Evolutionary conservation across 2,888 invertebrate species (phyloP).

Genomic region (Boloria euphrosyne): DNA sequence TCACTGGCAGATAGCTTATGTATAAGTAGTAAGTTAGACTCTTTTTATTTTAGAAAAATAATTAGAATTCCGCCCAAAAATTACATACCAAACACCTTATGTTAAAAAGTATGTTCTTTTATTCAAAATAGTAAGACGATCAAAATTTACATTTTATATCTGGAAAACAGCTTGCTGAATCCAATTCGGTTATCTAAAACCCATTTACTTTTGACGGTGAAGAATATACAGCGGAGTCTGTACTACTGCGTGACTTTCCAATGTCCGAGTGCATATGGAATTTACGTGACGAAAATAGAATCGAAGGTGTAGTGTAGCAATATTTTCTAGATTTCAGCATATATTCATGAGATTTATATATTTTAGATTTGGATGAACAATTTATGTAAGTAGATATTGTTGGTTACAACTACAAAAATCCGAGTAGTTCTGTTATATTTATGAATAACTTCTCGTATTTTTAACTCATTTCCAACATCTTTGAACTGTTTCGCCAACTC

Average conservation of each 20-base stretch:
- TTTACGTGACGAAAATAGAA: slow-evolving; percentile 18
- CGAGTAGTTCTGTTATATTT: neutral
- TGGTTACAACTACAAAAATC: neutral
- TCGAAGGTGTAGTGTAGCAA: slow-evolving; percentile 3
- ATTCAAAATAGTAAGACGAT: too few species aligned
- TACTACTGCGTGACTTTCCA: neutral
- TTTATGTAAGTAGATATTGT: neutral
- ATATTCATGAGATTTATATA: slow-evolving; percentile 12
- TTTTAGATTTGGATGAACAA: neutral
- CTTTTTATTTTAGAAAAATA: too few species aligned
- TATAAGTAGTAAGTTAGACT: too few species aligned
- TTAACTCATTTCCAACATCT: too few species aligned
- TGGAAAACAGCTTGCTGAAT: too few species aligned
- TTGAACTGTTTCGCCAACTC: too few species aligned
- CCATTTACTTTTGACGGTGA: slow-evolving; percentile 6
- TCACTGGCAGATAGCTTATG: too few species aligned
- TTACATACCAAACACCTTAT: too few species aligned
- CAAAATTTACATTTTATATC: too few species aligned
- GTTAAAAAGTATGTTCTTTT: too few species aligned
- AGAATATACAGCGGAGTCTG: neutral
- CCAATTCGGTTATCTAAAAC: neutral
- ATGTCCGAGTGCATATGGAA: slow-evolving; percentile 15
- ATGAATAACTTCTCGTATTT: too few species aligned
- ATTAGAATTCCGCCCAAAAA: too few species aligned
- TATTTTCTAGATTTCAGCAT: slow-evolving; percentile 11